phyloP scores from a whole-genome alignment of 2,113 vertebrate genomes.

The Benitochromis conjunctus region DNA sequence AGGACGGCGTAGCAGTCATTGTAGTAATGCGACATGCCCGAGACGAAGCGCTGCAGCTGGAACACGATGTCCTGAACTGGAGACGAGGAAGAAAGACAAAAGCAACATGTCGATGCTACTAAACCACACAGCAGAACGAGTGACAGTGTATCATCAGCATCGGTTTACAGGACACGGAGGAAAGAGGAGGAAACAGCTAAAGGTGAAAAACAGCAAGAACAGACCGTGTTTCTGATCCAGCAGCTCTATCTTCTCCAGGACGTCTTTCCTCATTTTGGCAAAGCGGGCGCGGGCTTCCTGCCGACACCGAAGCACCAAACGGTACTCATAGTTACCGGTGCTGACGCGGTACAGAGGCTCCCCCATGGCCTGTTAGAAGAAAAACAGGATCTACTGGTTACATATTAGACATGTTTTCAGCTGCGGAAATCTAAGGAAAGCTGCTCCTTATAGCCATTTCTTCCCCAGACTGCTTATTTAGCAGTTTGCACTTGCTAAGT shows the following conservation, averaged over 20 bases:
- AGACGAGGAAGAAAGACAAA: not conserved
- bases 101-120: rapidly evolving
- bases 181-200: rapidly evolving
- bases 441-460: not conserved
- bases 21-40: conserved; percentile 95
- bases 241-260: conserved; percentile 96
- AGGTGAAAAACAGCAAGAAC: not conserved
- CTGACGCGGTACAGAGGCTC: conserved; percentile 94
- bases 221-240: conserved; percentile 97
- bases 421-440: rapidly evolving
- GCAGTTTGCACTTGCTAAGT: not conserved
- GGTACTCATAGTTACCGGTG: conserved; percentile 97
- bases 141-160: not conserved
- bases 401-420: rapidly evolving
- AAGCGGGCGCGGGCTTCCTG: conserved; percentile 94
- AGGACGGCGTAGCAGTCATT: conserved; percentile 90
- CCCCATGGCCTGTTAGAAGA: conserved; percentile 81
- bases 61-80: conserved; percentile 98
- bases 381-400: not conserved
- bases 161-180: not conserved
- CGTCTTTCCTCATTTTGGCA: conserved; percentile 97
- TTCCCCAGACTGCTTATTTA: rapidly evolving
- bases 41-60: conserved; percentile 97
- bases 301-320: conserved; percentile 90
- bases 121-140: not conserved